phyloP scores from a whole-genome alignment of 2,888 invertebrate species.

The Drosophila longiperda region DNA sequence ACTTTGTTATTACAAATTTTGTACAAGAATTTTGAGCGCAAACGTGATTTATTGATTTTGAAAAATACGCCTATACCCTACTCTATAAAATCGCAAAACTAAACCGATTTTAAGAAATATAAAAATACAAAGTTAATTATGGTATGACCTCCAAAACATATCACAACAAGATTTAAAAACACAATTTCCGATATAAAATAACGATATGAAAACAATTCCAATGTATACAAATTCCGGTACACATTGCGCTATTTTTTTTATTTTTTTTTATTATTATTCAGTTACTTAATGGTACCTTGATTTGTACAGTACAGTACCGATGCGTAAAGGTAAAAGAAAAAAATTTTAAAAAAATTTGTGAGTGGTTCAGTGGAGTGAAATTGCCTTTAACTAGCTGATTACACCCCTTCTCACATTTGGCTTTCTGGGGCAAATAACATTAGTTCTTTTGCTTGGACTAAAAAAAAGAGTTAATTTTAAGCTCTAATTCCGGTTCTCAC shows the following conservation, averaged over 20 bases:
- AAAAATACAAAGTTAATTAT: not conserved
- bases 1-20: not conserved
- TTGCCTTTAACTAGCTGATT: not conserved
- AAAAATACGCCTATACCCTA: not conserved
- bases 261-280: not conserved
- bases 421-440: not conserved
- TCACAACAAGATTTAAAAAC: not conserved
- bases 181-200: rapidly evolving
- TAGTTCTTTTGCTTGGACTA: not conserved
- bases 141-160: not conserved
- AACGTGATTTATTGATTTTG: not conserved
- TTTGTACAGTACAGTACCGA: not conserved
- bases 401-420: not conserved
- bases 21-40: not conserved
- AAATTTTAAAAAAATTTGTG: not conserved
- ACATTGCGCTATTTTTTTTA: not conserved
- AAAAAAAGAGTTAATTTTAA: not conserved
- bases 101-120: not conserved
- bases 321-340: not conserved
- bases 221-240: not conserved
- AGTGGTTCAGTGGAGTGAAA: rapidly evolving
- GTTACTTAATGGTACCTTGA: not conserved
- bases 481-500: not conserved
- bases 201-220: not conserved
- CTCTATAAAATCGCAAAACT: not conserved